phyloP scores from a whole-genome alignment of 2,888 invertebrate species.

The Stenotaenia linearis region DNA sequence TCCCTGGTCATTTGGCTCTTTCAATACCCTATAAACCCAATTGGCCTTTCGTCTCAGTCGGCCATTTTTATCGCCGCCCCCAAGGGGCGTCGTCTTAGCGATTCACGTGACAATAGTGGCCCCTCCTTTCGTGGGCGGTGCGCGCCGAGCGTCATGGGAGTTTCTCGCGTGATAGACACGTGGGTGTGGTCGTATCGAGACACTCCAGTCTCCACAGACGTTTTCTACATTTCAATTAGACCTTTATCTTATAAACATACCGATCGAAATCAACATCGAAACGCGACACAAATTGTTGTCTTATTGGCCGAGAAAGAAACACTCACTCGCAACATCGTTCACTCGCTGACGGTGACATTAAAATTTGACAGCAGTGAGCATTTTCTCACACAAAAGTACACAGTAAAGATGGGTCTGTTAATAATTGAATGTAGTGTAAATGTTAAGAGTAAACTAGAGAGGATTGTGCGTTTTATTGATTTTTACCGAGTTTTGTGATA shows the following conservation, averaged over 20 bases:
- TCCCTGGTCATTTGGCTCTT: not conserved
- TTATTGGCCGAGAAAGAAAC: not conserved
- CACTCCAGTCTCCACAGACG: not conserved
- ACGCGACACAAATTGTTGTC: not conserved
- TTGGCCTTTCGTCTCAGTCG: not conserved
- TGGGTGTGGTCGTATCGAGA: not conserved
- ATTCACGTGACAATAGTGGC: not conserved
- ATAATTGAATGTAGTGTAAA: no score
- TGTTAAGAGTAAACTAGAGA: no score
- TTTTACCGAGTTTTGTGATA: no score
- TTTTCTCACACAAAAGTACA: no score
- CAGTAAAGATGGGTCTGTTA: no score
- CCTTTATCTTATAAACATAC: not conserved
- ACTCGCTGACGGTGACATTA: no score
- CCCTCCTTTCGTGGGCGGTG: conserved; percentile 9
- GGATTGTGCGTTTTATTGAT: no score
- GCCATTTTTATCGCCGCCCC: conserved; percentile 15
- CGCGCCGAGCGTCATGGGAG: not conserved
- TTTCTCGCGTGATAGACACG: not conserved
- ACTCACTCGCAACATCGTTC: not conserved
- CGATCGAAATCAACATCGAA: not conserved
- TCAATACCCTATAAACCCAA: not conserved
- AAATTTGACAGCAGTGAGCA: no score
- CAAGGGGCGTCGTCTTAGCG: not conserved
- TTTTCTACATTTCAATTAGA: conserved; percentile 6